Base-by-base conservation (phyloP, 1,140 invertebrate genomes). In the Cotesia typhae region DNA sequence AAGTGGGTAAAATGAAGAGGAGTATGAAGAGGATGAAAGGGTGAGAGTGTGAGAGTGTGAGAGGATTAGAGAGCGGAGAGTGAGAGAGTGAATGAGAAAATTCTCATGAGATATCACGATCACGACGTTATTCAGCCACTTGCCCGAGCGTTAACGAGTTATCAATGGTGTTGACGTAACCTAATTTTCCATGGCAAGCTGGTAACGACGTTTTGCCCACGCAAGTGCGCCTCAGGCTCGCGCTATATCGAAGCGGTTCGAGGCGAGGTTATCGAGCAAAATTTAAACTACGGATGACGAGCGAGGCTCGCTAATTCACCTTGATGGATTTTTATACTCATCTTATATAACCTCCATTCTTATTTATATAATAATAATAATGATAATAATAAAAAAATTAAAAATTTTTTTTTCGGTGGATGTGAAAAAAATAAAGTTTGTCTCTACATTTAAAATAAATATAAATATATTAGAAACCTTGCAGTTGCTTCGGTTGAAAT, bases 101-200 rank as follows among this genome's bases (percentile, higher is more conserved):
- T 51, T 66, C 64, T 66, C 64, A n/a, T 28, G 64, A 66, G 64
- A 53, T 20, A 66, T 35, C 64, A 38, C 36, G 41, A 47, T 35
- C 64, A n/a, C 5, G 12, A 14, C 53, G 53, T 55, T 55, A 55
- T 5, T 17, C 17, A 55, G 53, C 41, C 41, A 55, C 38, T 10
- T 12, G 64, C 10, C n/a, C 41, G 41, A 38, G 41, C 64, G 12
- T 37, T 66, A 20, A 51, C 38, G 64, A 66, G 64, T 66, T 66
- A 66, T 66, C 64, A 66, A 66, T 66, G 64, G 64, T 14, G 64
- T 66, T 66, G 64, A 66, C 64, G 64, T 66, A 66, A 66, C 64
- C 64, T 17, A 66, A 66, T 66, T 66, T 66, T 66, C 4, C 41
- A 51, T 52, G 41, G 64, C 64, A 66, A n/a, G 38, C 64, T 66